A percentile compares a stretch with the other conserved stretches of the same genome.
phyloP scores from a whole-genome alignment of 1,140 invertebrate species.

The Diprion similis region DNA sequence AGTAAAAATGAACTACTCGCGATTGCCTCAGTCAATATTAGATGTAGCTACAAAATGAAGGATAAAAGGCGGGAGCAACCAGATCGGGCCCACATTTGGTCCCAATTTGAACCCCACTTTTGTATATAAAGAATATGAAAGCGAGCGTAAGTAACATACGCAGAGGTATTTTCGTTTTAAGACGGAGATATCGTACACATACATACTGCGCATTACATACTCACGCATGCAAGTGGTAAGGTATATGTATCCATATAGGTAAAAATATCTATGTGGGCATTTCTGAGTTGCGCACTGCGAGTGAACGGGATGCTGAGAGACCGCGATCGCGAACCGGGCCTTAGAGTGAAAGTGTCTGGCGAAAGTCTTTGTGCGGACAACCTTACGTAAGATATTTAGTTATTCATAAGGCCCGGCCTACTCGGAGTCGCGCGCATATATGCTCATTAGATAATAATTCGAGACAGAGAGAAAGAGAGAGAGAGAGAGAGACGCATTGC shows the following conservation, averaged over 20 bases:
- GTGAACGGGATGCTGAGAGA: slow-evolving; percentile 55
- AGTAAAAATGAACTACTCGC: too few species aligned
- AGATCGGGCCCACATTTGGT: too few species aligned
- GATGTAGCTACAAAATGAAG: too few species aligned
- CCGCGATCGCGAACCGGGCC: slow-evolving; percentile 31
- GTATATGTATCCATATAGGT: too few species aligned
- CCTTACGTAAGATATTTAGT: slow-evolving; percentile 56
- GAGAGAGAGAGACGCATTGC: not conserved
- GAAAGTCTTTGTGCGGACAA: slow-evolving; percentile 52
- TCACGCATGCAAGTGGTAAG: too few species aligned
- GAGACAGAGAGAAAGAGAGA: not conserved
- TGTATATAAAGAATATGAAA: not conserved
- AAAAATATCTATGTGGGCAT: too few species aligned
- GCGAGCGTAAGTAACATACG: not conserved
- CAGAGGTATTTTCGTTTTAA: not conserved
- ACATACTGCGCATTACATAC: too few species aligned
- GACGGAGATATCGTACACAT: too few species aligned
- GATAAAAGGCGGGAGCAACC: too few species aligned
- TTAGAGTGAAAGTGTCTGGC: slow-evolving; percentile 56
- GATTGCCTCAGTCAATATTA: too few species aligned
- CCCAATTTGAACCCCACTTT: too few species aligned
- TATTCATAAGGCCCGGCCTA: slow-evolving; percentile 15
- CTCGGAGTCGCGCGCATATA: not conserved
- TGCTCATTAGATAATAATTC: not conserved
- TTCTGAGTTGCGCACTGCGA: slow-evolving; percentile 23